phyloP scores from a whole-genome alignment of 2,113 vertebrate genomes.

The Numida meleagris region DNA sequence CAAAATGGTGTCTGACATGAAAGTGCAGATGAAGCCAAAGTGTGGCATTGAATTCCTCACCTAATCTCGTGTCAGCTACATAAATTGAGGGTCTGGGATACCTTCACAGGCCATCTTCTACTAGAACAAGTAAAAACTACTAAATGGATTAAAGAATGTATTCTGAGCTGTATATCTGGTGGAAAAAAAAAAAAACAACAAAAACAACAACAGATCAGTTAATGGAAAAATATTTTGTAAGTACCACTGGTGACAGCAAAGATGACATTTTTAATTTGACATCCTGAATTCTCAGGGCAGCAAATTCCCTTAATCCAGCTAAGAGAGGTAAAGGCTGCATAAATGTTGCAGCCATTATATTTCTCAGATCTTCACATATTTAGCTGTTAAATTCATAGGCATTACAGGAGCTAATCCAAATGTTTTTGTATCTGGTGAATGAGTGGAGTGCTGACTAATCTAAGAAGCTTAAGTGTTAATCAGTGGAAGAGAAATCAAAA shows the following conservation, averaged over 20 bases:
- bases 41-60: neutral
- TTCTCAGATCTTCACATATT: neutral
- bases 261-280: neutral
- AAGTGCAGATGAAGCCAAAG: too few relatives aligned
- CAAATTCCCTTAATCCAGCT: neutral
- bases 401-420: neutral
- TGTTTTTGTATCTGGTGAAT: neutral
- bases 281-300: neutral
- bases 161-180: neutral
- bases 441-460: neutral
- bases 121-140: neutral
- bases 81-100: neutral
- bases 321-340: neutral
- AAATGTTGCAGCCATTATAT: neutral
- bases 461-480: neutral
- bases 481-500: neutral
- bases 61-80: neutral
- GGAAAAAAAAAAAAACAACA: neutral
- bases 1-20: too few relatives aligned
- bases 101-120: neutral
- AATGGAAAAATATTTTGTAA: neutral
- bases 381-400: neutral
- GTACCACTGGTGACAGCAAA: neutral
- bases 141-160: neutral
- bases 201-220: neutral